These are phyloP conservation scores for Dendronephthya gigantea DNA, from an alignment of 64 coral and sea anemone genomes.

Conservation along the genomic window DNA sequence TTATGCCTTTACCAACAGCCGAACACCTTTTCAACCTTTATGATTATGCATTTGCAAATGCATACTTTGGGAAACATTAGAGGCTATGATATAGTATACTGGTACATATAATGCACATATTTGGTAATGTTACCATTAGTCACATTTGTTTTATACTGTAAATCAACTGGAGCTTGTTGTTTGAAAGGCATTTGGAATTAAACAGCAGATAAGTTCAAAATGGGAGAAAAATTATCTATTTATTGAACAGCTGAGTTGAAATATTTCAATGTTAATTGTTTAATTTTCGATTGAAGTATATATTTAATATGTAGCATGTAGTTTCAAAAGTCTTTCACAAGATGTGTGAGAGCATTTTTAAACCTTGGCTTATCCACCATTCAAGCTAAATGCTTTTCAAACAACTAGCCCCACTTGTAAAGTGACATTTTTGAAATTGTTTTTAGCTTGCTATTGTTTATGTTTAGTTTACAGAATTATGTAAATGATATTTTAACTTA, in stretches of 20 bases:
- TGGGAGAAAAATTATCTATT: no score
- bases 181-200: no score
- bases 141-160: background rate
- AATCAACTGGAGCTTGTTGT: no score
- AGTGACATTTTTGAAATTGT: background rate
- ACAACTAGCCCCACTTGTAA: background rate
- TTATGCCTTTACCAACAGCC: background rate
- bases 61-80: background rate
- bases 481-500: background rate
- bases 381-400: no score
- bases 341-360: no score
- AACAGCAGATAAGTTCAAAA: no score
- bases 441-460: background rate
- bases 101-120: background rate
- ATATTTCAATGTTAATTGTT: no score
- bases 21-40: background rate
- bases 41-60: conserved; percentile 9
- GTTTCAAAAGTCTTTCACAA: no score
- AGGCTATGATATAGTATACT: background rate
- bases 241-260: no score
- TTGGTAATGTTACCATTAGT: background rate
- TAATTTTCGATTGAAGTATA: no score
- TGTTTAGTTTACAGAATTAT: background rate
- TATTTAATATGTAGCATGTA: no score
- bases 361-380: no score